Evolutionary conservation across 2,797 vertebrate species (phyloP).

Genomic region (Pristis pectinata): DNA sequence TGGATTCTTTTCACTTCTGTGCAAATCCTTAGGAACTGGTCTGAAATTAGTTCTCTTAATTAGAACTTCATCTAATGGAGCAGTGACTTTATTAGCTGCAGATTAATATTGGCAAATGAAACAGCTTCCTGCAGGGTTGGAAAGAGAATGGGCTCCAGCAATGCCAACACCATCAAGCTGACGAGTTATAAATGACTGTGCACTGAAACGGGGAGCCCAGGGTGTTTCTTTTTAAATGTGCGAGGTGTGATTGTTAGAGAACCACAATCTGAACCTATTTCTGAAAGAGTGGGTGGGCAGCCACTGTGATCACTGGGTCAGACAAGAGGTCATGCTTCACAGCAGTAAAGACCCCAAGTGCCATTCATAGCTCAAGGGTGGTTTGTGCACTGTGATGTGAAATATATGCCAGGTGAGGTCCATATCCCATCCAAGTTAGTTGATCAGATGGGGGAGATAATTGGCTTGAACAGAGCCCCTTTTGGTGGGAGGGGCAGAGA

Average conservation of each 20-base stretch:
- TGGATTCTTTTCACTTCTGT: slow-evolving; percentile 9
- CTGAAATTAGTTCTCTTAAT: slow-evolving; percentile 36
- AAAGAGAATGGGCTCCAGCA: not conserved
- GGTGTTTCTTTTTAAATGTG: not conserved
- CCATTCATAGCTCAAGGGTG: not conserved
- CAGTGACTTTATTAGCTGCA: slow-evolving; percentile 28
- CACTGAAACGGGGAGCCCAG: not conserved
- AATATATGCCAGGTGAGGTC: not conserved
- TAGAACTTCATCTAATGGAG: slow-evolving; percentile 17
- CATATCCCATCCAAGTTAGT: not conserved
- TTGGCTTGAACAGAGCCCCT: not conserved
- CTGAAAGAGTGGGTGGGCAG: not conserved
- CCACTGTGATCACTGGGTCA: too few relatives aligned
- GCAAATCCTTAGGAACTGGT: not conserved
- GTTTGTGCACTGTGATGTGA: not conserved
- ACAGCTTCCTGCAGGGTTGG: not conserved
- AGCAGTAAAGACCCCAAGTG: not conserved
- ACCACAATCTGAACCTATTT: not conserved
- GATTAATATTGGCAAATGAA: slow-evolving; percentile 25
- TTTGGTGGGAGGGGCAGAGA: not conserved
- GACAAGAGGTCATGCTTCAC: not conserved
- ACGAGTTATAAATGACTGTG: not conserved
- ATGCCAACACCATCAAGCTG: slow-evolving; percentile 6
- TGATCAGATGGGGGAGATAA: not conserved
- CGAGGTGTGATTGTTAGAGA: not conserved